Evolutionary conservation across 2,888 invertebrate species (phyloP).

Genomic region (Eupeodes latifasciatus): DNA sequence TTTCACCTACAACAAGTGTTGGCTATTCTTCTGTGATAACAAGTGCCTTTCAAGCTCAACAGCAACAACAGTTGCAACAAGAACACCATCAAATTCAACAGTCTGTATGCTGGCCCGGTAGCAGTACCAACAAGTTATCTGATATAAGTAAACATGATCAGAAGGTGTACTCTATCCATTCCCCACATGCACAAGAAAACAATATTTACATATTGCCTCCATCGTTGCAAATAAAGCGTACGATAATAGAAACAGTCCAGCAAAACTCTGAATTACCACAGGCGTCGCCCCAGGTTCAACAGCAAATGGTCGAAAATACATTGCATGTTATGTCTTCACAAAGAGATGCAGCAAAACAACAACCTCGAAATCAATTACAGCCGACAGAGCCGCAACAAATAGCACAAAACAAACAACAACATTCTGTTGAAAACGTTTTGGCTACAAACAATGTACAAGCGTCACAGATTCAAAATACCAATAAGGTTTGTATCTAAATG

Average conservation of each 20-base stretch:
- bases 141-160: constrained; percentile 61
- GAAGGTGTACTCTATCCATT: constrained; percentile 55
- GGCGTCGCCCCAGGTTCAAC: constrained; percentile 45
- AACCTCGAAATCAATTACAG: constrained; percentile 64
- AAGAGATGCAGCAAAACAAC: constrained; percentile 65
- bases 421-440: constrained; percentile 77
- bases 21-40: constrained; percentile 94
- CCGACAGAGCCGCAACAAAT: constrained; percentile 70
- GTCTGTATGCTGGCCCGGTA: constrained; percentile 61
- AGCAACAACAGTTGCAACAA: constrained; percentile 83
- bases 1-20: constrained; percentile 85
- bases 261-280: constrained; percentile 43
- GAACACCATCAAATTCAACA: constrained; percentile 66
- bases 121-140: constrained; percentile 38
- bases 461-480: constrained; percentile 84
- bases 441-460: constrained; percentile 78
- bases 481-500: constrained; percentile 83
- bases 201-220: constrained; percentile 59
- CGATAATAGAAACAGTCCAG: constrained; percentile 45
- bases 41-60: constrained; percentile 85
- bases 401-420: constrained; percentile 58
- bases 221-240: constrained; percentile 69
- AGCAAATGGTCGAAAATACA: constrained; percentile 70
- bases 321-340: constrained; percentile 66
- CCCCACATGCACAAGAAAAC: constrained; percentile 61